Conservation (phyloP, 1,140 invertebrate genomes). For the Drosophila sucinea region DNA sequence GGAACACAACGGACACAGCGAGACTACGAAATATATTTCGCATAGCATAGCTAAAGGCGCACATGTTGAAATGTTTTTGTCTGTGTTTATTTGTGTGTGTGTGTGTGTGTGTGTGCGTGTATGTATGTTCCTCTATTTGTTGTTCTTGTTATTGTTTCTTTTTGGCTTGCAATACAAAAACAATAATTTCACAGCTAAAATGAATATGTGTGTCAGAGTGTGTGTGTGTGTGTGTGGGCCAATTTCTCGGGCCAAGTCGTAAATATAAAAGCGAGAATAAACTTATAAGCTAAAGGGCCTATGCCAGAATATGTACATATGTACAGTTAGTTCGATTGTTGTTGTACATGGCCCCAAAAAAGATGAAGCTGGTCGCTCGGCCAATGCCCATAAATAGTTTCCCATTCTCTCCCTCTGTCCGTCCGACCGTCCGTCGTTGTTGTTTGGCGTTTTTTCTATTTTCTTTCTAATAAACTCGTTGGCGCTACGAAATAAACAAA, state of each 20-base stretch:
- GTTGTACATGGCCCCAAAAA: constrained; percentile 24
- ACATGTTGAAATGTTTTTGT: constrained; percentile 30
- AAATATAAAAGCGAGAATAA: constrained; percentile 73
- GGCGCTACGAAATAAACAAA: constrained; percentile 71
- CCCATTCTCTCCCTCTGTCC: constrained; percentile 23
- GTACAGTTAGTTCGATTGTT: constrained; percentile 52
- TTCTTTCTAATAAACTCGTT: constrained; percentile 75
- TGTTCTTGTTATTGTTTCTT: constrained; percentile 17
- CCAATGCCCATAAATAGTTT: constrained; percentile 76
- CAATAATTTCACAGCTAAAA: constrained; percentile 77
- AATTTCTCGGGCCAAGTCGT: constrained; percentile 74
- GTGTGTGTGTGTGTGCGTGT: neutral
- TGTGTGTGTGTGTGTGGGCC: constrained; percentile 24
- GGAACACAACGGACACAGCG: constrained; percentile 25
- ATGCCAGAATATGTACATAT: constrained; percentile 40
- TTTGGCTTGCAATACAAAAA: constrained; percentile 58
- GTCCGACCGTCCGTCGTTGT: neutral
- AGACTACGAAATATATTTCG: constrained; percentile 42
- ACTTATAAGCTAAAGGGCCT: constrained; percentile 71
- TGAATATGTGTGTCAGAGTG: constrained; percentile 66
- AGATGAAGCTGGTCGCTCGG: constrained; percentile 25
- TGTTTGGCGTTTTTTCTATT: constrained; percentile 54
- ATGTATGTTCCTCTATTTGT: neutral
- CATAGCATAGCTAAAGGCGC: constrained; percentile 39
- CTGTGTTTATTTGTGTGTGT: neutral